Evolutionary conservation across 1,140 invertebrate species (phyloP), one percentile per base, ranked within the genome.

Genomic region (Drosophila kohkoa): DNA sequence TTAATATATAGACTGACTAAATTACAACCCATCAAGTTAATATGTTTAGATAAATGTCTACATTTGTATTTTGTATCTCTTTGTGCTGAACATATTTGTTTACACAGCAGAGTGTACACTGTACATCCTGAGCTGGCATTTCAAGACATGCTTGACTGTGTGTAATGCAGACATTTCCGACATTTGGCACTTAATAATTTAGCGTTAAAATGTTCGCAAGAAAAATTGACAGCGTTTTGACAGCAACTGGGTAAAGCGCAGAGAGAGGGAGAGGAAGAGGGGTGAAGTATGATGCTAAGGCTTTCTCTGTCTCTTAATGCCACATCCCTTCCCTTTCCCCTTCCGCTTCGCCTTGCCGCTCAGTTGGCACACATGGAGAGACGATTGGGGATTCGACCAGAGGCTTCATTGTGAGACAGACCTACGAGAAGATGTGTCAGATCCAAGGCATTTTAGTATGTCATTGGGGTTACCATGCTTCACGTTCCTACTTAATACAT

Each of bases 171-270:
- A 71, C 52, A 64, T 62, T 77, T 77, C 76, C 76, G 72, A 70
- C 75, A 70, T 64, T 75, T 78, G 65, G 72, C 66, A 78, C 72
- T 78, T 69, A 75, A 75, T 78, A 75, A 78, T 75, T 75, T 70
- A 70, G 72, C 72, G 65, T 64, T 75, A 70, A 77, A 70, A 70
- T 78, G 76, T 75, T 78, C 58, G 72, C 15, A 69, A 69, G 20
- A 65, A 70, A 78, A 75, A 75, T 75, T 77, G 75, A 77, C 75
- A 77, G 71, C 54, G 32, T 77, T 78, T 75, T 78, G 76, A 78
- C 76, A 75, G 65, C 38, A 54, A 15, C 45, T 35, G 20, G 49
- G 43, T 59, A 59, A 57, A 55, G 20, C 16, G 10, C 45, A 46
- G n/a, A 38, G 13, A 11, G 1, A 35, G 35, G 32, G 35, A 41